Conservation (phyloP, 2,797 vertebrate species). For the Sebastes ruberrimus region DNA sequence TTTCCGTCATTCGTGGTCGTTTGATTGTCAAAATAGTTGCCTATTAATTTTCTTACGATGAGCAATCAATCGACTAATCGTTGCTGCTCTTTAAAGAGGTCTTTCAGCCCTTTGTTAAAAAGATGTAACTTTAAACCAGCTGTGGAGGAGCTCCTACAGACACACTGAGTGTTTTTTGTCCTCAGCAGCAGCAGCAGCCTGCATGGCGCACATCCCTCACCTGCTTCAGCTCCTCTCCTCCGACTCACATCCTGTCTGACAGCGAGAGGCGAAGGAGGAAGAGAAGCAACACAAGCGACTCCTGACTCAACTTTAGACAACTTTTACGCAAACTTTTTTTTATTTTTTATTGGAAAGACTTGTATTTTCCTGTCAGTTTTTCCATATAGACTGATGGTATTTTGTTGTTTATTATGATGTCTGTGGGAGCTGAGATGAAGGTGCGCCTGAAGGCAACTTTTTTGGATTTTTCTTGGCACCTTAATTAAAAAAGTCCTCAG, state of each 20-base stretch:
- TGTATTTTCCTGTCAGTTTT: neutral
- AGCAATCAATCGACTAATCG: neutral
- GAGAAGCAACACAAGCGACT: neutral
- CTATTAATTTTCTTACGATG: neutral
- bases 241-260: slow-evolving; percentile 60
- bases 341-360: neutral
- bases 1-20: neutral
- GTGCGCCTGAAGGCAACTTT: slow-evolving; percentile 10
- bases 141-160: neutral
- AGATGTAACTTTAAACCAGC: neutral
- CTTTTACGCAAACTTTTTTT: slow-evolving; percentile 10
- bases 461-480: neutral
- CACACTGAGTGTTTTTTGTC: neutral
- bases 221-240: slow-evolving; percentile 73
- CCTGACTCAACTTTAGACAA: slow-evolving; percentile 4
- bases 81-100: neutral
- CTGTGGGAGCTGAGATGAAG: slow-evolving; percentile 15
- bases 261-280: slow-evolving; percentile 44
- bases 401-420: slow-evolving; percentile 9
- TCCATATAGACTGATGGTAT: neutral
- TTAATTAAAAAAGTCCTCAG: neutral
- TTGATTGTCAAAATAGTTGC: neutral
- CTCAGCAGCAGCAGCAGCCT: slow-evolving; percentile 8
- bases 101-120: no score
- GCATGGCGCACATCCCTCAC: slow-evolving; percentile 70